These are phyloP conservation scores for Latrodectus hesperus DNA, from an alignment of 2,888 invertebrate genomes.

Conservation along the genomic window DNA sequence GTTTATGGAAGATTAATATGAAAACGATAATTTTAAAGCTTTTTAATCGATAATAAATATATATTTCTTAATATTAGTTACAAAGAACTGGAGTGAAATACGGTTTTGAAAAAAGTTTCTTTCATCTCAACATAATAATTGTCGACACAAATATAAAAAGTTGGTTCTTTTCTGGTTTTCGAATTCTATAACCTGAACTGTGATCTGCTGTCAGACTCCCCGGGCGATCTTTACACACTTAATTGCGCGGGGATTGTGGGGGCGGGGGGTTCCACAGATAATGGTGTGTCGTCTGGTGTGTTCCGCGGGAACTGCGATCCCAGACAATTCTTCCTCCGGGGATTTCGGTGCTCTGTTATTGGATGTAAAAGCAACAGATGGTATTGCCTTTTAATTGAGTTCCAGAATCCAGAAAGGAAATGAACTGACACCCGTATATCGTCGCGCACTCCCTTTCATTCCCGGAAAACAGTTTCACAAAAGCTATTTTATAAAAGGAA, in stretches of 20 bases:
- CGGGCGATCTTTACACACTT: slow-evolving; percentile 42
- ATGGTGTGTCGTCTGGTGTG: slow-evolving; percentile 41
- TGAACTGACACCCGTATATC: no score
- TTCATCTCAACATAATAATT: no score
- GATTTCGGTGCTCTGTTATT: slow-evolving; percentile 12
- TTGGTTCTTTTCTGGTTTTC: neutral
- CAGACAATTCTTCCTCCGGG: slow-evolving; percentile 7
- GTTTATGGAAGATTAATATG: no score
- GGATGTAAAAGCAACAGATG: slow-evolving; percentile 49
- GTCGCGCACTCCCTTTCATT: no score
- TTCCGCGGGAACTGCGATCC: slow-evolving; percentile 24
- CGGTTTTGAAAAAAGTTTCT: no score
- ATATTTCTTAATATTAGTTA: no score
- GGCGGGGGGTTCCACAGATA: slow-evolving; percentile 14
- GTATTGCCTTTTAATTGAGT: neutral
- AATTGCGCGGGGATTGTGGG: slow-evolving; percentile 30
- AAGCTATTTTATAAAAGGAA: no score
- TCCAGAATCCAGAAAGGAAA: neutral
- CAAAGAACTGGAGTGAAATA: no score
- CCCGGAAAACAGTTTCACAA: no score
- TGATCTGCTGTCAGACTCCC: slow-evolving; percentile 19
- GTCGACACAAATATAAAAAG: neutral
- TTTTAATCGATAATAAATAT: no score
- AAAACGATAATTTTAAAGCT: no score
- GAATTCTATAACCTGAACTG: neutral